Conservation (phyloP, 2,888 invertebrate genomes). For the Hypsopygia costalis region DNA sequence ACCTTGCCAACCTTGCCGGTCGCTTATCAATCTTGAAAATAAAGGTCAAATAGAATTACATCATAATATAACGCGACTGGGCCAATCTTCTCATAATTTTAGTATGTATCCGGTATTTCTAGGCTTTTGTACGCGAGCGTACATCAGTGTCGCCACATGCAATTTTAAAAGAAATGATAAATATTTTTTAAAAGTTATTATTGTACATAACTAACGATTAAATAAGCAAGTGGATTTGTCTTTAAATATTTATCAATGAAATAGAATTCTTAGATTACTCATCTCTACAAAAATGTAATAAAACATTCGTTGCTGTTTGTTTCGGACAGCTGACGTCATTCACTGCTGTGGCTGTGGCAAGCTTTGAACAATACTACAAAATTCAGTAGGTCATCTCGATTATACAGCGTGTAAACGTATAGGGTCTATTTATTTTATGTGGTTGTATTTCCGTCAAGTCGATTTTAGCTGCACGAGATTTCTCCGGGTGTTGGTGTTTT, state of each 20-base stretch:
- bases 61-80: too few relatives aligned
- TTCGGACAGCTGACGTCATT: slow-evolving; percentile 54
- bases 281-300: not conserved
- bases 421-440: slow-evolving; percentile 24
- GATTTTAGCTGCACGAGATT: too few relatives aligned
- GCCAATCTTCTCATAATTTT: not conserved
- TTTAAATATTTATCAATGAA: not conserved
- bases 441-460: slow-evolving; percentile 40
- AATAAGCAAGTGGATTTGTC: too few relatives aligned
- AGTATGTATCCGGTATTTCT: not conserved
- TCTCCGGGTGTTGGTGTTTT: too few relatives aligned
- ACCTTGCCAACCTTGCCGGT: too few relatives aligned
- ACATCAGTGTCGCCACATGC: not conserved
- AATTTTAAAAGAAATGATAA: too few relatives aligned
- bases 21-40: too few relatives aligned
- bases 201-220: too few relatives aligned
- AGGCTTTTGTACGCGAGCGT: not conserved
- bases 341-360: slow-evolving; percentile 50
- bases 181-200: too few relatives aligned
- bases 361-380: slow-evolving; percentile 37
- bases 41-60: too few relatives aligned
- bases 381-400: slow-evolving; percentile 25
- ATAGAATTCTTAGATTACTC: not conserved
- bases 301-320: slow-evolving; percentile 10
- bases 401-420: slow-evolving; percentile 3